Evolutionary conservation across 2,797 vertebrate species (phyloP).

Genomic region (Danio albolineatus): DNA sequence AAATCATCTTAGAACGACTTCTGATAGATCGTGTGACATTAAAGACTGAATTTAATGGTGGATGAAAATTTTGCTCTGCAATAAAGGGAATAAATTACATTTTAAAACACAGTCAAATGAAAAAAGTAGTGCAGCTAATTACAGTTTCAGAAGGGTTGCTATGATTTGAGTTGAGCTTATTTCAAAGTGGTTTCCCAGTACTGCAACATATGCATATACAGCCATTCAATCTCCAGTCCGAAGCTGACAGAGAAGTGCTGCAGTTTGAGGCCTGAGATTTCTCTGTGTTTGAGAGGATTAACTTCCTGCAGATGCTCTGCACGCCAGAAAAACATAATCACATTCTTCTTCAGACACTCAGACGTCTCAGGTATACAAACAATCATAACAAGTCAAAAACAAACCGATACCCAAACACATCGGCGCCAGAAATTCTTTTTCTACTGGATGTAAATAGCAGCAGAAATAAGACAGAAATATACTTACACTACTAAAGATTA

Average conservation of each 20-base stretch:
- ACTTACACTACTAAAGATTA: neutral
- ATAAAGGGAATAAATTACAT: too few species aligned
- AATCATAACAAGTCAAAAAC: neutral
- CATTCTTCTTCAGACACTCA: neutral
- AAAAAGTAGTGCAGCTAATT: neutral
- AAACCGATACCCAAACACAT: neutral
- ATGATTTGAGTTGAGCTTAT: neutral
- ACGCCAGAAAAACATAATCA: slow-evolving; percentile 27
- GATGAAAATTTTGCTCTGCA: too few species aligned
- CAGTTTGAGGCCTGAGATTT: slow-evolving; percentile 19
- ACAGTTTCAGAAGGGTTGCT: neutral
- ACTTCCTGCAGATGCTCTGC: slow-evolving; percentile 1
- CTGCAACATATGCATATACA: neutral
- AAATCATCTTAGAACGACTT: too few species aligned
- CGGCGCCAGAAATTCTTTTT: neutral
- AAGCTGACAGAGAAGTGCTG: slow-evolving; percentile 21
- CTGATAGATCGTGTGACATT: too few species aligned
- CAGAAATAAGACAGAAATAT: neutral
- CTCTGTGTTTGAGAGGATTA: slow-evolving; percentile 29
- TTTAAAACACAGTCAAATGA: too few species aligned
- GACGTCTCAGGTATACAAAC: slow-evolving; percentile 28
- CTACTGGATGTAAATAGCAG: neutral
- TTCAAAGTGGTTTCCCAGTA: neutral
- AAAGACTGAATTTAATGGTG: too few species aligned
- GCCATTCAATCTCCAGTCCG: neutral